A percentile compares a stretch with the other conserved stretches of the same genome.
phyloP scores from a whole-genome alignment of 2,113 vertebrate genomes.

The Puntigrus tetrazona region DNA sequence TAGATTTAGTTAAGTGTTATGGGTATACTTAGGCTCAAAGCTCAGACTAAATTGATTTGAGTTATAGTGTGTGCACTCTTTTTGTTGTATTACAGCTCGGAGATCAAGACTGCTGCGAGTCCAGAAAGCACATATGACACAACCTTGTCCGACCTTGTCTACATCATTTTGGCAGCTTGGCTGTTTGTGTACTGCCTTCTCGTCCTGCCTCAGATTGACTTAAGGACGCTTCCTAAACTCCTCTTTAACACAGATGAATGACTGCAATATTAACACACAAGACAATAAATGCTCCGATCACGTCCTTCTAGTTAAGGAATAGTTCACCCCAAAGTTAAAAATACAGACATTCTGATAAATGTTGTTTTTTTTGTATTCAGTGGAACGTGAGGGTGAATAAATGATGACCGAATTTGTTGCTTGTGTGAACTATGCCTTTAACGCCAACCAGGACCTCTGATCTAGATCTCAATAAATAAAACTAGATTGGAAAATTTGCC shows the following conservation, averaged over 20 bases:
- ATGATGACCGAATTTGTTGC: neutral
- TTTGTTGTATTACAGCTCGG: constrained; percentile 44
- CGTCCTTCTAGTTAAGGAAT: neutral
- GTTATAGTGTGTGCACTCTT: constrained; percentile 2
- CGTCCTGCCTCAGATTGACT: constrained; percentile 86
- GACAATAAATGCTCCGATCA: neutral
- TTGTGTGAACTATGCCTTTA: neutral
- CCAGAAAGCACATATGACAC: constrained; percentile 7
- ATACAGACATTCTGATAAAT: neutral
- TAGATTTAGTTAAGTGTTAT: neutral
- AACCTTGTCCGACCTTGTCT: constrained; percentile 68
- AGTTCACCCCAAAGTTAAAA: neutral
- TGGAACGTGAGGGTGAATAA: neutral
- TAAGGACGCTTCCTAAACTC: constrained; percentile 66
- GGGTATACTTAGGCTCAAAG: neutral
- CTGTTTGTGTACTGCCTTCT: constrained; percentile 87
- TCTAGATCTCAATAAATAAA: neutral
- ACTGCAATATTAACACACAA: constrained; percentile 32
- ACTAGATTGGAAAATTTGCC: neutral
- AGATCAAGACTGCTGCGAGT: constrained; percentile 8
- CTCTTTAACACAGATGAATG: constrained; percentile 68
- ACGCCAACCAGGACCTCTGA: neutral
- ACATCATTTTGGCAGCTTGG: constrained; percentile 88
- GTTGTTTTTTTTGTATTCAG: neutral
- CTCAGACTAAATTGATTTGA: neutral